Percentiles rank a stretch among this genome's conserved stretches.
Conservation (phyloP, 1,140 invertebrate species). For the Bombus cullumanus region DNA sequence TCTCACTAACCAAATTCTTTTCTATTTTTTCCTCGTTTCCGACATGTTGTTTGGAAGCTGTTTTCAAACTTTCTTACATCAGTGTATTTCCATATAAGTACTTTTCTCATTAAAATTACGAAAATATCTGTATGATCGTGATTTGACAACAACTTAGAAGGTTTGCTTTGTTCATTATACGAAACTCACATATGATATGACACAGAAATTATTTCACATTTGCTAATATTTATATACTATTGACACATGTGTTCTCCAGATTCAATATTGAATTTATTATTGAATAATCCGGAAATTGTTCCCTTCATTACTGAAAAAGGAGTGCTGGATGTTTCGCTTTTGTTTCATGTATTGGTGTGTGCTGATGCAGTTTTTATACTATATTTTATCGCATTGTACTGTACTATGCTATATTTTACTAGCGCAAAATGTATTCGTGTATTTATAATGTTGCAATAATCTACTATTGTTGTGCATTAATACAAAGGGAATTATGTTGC, state of each 20-base stretch:
- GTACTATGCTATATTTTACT: background rate
- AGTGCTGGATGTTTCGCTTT: background rate
- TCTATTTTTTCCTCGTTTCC: background rate
- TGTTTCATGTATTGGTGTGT: background rate
- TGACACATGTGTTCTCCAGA: background rate
- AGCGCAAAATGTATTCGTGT: background rate
- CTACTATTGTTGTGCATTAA: background rate
- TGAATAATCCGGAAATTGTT: background rate
- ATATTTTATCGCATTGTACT: background rate
- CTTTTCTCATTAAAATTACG: background rate
- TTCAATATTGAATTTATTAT: background rate
- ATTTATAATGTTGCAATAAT: background rate
- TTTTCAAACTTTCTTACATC: background rate
- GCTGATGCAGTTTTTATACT: background rate
- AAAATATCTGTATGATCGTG: background rate
- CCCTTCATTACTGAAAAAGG: background rate
- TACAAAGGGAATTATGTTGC: background rate
- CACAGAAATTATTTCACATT: background rate
- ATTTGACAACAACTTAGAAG: background rate
- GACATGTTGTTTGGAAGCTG: background rate
- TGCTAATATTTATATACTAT: background rate
- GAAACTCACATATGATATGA: background rate
- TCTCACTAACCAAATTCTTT: background rate
- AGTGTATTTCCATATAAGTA: background rate
- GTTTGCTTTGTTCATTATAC: background rate